Evolutionary conservation across 2,113 vertebrate genomes (phyloP).

Genomic region (Chloropsis cyanopogon): DNA sequence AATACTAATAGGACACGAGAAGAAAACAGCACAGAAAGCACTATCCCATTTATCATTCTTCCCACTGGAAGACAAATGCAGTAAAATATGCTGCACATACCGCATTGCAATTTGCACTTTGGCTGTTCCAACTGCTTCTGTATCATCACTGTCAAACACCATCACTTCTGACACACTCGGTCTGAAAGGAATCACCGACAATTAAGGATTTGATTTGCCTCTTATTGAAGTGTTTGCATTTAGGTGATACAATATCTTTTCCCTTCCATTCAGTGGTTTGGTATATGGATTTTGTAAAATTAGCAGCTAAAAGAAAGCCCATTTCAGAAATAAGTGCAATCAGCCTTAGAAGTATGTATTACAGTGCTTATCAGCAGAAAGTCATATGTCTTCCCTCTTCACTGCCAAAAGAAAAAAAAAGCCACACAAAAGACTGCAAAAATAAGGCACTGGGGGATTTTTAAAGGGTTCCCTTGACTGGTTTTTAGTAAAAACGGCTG

Average conservation of each 20-base stretch:
- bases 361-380: constrained; percentile 51
- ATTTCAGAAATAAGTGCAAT: constrained; percentile 11
- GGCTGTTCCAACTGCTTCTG: constrained; percentile 72
- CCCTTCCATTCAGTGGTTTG: not conserved
- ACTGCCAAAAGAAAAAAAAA: constrained; percentile 22
- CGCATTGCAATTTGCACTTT: constrained; percentile 90
- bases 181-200: constrained; percentile 57
- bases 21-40: not conserved
- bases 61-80: not conserved
- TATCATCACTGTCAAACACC: constrained; percentile 77
- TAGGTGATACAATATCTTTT: not conserved
- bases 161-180: constrained; percentile 53
- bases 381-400: constrained; percentile 36
- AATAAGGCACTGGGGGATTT: not conserved
- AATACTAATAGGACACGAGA: not conserved
- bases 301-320: constrained; percentile 20
- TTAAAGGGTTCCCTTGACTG: constrained; percentile 3
- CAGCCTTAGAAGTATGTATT: constrained; percentile 33
- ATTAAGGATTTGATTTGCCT: not conserved
- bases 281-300: constrained; percentile 1
- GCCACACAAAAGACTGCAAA: constrained; percentile 24
- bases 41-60: not conserved
- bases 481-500: constrained; percentile 2
- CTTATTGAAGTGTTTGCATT: not conserved
- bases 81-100: constrained; percentile 43